Conservation (phyloP, 1,140 invertebrate species). For the Drosophila malerkotliana region DNA sequence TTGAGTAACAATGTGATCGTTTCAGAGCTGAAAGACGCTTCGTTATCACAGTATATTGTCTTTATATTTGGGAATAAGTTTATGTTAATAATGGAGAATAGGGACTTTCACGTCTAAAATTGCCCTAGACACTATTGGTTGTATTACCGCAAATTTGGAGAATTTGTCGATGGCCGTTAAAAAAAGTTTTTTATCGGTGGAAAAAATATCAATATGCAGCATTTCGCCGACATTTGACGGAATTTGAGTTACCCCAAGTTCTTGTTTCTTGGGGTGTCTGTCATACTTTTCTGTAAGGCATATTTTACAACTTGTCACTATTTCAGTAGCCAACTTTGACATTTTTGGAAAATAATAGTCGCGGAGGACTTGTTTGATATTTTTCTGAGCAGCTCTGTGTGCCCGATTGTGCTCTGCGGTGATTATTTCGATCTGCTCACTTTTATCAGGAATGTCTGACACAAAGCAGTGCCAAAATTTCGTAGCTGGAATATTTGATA, state of each 20-base stretch:
- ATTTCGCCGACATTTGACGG: not conserved
- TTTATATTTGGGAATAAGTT: slow-evolving; percentile 2
- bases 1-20: not conserved
- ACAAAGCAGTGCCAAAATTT: too few relatives aligned
- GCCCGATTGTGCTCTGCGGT: too few relatives aligned
- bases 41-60: slow-evolving; percentile 6
- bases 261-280: not conserved
- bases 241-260: slow-evolving; percentile 1
- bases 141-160: not conserved
- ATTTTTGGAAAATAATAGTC: not conserved
- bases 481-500: too few relatives aligned
- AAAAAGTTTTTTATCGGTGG: slow-evolving; percentile 1
- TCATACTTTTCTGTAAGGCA: not conserved
- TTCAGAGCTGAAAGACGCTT: slow-evolving; percentile 4
- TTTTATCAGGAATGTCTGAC: too few relatives aligned
- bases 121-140: not conserved
- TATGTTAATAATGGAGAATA: slow-evolving; percentile 3
- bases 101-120: slow-evolving; percentile 1
- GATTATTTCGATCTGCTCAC: too few relatives aligned
- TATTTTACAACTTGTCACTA: not conserved
- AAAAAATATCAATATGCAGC: not conserved
- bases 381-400: too few relatives aligned
- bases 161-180: not conserved
- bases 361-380: too few relatives aligned
- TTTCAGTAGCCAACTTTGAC: slow-evolving; percentile 1